A percentile compares a stretch with the other conserved stretches of the same genome.
Conservation (phyloP, 2,888 invertebrate species). For the Dexiosoma caninum region DNA sequence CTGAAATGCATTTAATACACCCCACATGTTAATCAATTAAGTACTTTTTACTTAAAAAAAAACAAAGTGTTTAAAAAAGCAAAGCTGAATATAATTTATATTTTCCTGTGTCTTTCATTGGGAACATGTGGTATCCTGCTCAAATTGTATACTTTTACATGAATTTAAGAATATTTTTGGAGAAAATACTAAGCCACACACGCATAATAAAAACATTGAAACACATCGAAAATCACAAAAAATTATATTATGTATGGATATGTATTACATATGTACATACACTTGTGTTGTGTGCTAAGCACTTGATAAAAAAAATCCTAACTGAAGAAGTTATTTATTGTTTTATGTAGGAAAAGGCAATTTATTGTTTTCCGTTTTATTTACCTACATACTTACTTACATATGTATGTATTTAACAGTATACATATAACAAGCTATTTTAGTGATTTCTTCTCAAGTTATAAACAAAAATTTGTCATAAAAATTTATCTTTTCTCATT, state of each 20-base stretch:
- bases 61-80: neutral
- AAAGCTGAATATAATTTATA: conserved; percentile 22
- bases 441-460: neutral
- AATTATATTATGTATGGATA: neutral
- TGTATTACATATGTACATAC: too few species aligned
- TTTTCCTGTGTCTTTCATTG: conserved; percentile 33
- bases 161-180: neutral
- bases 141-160: conserved; percentile 21
- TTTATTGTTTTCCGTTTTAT: neutral
- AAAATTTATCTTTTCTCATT: neutral
- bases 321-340: too few species aligned
- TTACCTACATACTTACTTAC: too few species aligned
- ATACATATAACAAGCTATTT: neutral
- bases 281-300: neutral
- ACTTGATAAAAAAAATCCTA: conserved; percentile 19
- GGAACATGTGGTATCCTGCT: conserved; percentile 59
- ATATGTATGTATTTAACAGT: too few species aligned
- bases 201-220: neutral
- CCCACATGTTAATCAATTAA: conserved; percentile 13
- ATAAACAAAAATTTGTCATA: neutral
- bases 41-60: conserved; percentile 4
- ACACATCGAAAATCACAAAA: neutral
- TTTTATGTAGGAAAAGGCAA: neutral
- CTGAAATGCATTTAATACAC: neutral
- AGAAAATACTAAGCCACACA: neutral